phyloP scores from a whole-genome alignment of 2,888 invertebrate species.

The Hydriomena furcata region DNA sequence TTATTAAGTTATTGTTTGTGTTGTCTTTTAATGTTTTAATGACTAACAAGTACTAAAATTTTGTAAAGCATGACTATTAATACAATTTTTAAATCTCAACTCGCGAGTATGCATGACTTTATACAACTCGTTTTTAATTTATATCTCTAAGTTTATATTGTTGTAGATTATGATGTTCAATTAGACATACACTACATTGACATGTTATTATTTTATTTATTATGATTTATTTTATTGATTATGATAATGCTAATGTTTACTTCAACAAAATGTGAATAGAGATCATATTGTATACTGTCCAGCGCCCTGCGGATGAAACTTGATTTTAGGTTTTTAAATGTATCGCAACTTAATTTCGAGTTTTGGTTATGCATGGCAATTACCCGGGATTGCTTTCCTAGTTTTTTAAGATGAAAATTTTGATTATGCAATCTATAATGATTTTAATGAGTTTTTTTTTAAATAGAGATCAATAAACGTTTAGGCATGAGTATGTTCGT shows the following conservation, averaged over 20 bases:
- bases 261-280: conserved; percentile 46
- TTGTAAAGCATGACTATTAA: conserved; percentile 77
- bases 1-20: conserved; percentile 39
- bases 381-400: conserved; percentile 76
- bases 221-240: conserved; percentile 48
- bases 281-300: conserved; percentile 57
- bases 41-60: conserved; percentile 80
- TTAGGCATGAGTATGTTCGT: conserved; percentile 59
- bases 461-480: conserved; percentile 67
- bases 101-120: conserved; percentile 79
- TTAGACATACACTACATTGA: conserved; percentile 63
- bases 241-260: conserved; percentile 32
- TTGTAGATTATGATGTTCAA: conserved; percentile 46
- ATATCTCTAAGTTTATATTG: conserved; percentile 45
- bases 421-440: conserved; percentile 78
- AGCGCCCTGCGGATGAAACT: conserved; percentile 73
- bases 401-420: conserved; percentile 76
- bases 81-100: conserved; percentile 64
- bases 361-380: conserved; percentile 80
- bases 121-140: conserved; percentile 43
- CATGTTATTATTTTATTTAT: conserved; percentile 61
- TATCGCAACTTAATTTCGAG: conserved; percentile 68
- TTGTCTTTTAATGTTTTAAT: conserved; percentile 69
- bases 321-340: conserved; percentile 67
- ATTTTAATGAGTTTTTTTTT: conserved; percentile 60